A percentile compares a stretch with the other conserved stretches of the same genome.
Evolutionary conservation across 2,888 invertebrate genomes (phyloP).

Genomic region (Quadriops clusia): DNA sequence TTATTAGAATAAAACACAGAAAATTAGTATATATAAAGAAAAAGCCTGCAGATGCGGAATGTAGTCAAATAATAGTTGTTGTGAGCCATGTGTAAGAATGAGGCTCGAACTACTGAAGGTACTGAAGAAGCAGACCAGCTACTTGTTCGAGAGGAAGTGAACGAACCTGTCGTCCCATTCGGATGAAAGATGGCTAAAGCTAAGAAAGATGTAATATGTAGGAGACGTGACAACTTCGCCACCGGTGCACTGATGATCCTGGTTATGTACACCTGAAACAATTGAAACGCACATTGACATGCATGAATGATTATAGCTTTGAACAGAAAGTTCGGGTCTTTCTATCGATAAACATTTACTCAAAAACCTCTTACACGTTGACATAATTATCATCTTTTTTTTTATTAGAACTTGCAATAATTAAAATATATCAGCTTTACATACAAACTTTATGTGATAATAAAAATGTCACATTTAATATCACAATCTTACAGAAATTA

Average conservation of each 20-base stretch:
- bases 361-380: no score
- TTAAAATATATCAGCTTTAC: no score
- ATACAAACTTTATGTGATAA: no score
- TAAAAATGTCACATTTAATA: no score
- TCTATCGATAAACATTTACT: no score
- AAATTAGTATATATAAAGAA: slow-evolving; percentile 3
- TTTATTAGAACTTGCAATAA: no score
- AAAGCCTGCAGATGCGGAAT: slow-evolving; percentile 23
- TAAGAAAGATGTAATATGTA: slow-evolving; percentile 31
- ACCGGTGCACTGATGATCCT: slow-evolving; percentile 24
- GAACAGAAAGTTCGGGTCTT: not conserved
- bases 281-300: slow-evolving; percentile 8
- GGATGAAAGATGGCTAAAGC: slow-evolving; percentile 25
- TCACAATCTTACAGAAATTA: no score
- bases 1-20: slow-evolving; percentile 3
- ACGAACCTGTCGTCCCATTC: slow-evolving; percentile 37
- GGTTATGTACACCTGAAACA: slow-evolving; percentile 25
- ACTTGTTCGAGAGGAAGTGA: slow-evolving; percentile 32
- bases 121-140: slow-evolving; percentile 36
- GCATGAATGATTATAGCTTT: slow-evolving; percentile 2
- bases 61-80: slow-evolving; percentile 18
- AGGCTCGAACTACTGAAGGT: slow-evolving; percentile 28
- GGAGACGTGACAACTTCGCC: slow-evolving; percentile 31
- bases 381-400: no score
- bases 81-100: slow-evolving; percentile 12